Percentiles rank a stretch among this genome's conserved stretches.
Evolutionary conservation across 2,888 invertebrate genomes (phyloP).

Genomic region (Tetragonisca angustula): DNA sequence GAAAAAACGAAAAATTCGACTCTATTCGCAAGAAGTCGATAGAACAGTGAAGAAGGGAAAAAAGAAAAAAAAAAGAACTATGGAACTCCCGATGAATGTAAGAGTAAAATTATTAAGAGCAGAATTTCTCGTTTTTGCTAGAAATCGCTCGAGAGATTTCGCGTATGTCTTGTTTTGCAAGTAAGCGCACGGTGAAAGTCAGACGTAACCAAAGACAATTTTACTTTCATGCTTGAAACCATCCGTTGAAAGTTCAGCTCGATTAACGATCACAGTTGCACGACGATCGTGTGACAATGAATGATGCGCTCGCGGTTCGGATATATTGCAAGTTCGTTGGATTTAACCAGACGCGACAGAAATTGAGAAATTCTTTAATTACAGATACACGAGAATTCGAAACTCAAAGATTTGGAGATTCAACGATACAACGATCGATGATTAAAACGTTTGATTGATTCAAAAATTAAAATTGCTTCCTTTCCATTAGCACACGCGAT

Average conservation of each 20-base stretch:
- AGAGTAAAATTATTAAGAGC: too few relatives aligned
- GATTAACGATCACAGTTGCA: constrained; percentile 5
- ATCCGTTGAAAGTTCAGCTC: constrained; percentile 18
- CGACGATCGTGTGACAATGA: not conserved
- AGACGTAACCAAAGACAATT: constrained; percentile 18
- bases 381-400: not conserved
- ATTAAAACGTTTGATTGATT: not conserved
- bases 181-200: constrained; percentile 24
- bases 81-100: too few relatives aligned
- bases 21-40: too few relatives aligned
- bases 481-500: too few relatives aligned
- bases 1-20: not conserved
- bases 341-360: too few relatives aligned
- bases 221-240: constrained; percentile 21
- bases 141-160: not conserved
- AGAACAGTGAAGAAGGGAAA: too few relatives aligned
- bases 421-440: not conserved
- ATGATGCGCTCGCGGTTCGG: not conserved
- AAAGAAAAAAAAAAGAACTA: too few relatives aligned
- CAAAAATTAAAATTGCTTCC: too few relatives aligned
- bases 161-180: not conserved
- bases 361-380: not conserved
- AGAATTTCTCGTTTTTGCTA: not conserved
- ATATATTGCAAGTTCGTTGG: not conserved
- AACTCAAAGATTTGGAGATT: not conserved